A percentile compares a stretch with the other conserved stretches of the same genome.
phyloP scores from a whole-genome alignment of 2,113 vertebrate genomes.

The Planiliza haematocheilus region DNA sequence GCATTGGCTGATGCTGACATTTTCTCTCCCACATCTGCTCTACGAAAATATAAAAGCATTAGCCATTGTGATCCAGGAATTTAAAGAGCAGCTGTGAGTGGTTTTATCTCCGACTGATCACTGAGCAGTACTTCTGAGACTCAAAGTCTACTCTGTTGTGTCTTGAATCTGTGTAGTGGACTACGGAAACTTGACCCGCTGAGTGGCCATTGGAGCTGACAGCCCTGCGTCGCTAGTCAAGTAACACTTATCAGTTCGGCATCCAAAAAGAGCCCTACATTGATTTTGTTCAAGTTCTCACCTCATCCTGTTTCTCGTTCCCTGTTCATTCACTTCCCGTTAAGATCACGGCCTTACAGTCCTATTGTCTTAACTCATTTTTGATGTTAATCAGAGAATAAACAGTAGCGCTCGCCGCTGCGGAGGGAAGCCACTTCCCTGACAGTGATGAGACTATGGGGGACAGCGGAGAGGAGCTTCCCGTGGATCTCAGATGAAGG shows the following conservation, averaged over 20 bases:
- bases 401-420: constrained; percentile 46
- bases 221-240: constrained; percentile 47
- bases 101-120: constrained; percentile 25
- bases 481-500: constrained; percentile 67
- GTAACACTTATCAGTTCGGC: constrained; percentile 43
- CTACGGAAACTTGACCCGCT: constrained; percentile 50
- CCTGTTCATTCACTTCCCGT: constrained; percentile 45
- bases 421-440: constrained; percentile 7
- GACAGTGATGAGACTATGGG: constrained; percentile 59
- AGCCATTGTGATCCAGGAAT: constrained; percentile 6
- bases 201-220: constrained; percentile 47
- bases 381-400: constrained; percentile 71
- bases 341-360: constrained; percentile 31
- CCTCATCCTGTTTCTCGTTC: constrained; percentile 11
- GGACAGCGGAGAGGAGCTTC: constrained; percentile 63
- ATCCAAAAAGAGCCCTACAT: constrained; percentile 5
- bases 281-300: constrained; percentile 23
- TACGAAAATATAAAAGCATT: constrained; percentile 41
- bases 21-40: constrained; percentile 38
- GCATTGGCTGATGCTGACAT: constrained; percentile 63
- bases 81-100: constrained; percentile 30
- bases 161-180: constrained; percentile 16
- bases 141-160: constrained; percentile 15
- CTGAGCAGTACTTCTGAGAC: not conserved
- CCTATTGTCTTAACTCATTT: constrained; percentile 45